Conservation (phyloP, 2,113 vertebrate genomes). For the Indicator indicator region DNA sequence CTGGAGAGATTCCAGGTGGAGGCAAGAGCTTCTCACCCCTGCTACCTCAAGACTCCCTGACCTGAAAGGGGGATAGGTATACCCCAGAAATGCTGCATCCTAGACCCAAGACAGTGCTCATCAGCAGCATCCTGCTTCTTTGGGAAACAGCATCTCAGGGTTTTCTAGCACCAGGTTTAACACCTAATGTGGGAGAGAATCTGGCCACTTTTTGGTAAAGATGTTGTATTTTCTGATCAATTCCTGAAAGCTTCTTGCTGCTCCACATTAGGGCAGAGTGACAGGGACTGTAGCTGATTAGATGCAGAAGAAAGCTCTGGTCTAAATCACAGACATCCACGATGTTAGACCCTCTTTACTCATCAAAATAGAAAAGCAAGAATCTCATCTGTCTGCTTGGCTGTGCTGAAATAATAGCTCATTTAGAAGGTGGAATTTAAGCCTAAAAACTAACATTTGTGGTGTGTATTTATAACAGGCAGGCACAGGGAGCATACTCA, state of each 20-base stretch:
- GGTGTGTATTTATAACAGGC: constrained; percentile 6
- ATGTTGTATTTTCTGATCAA: background rate
- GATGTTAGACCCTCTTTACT: constrained; percentile 11
- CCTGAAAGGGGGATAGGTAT: background rate
- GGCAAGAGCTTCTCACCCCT: background rate
- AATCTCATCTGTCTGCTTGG: constrained; percentile 6
- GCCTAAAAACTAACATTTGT: constrained; percentile 37
- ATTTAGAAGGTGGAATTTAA: constrained; percentile 35
- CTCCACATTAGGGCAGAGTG: background rate
- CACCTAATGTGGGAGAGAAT: background rate
- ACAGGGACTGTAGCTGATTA: background rate
- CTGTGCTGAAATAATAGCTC: constrained; percentile 40
- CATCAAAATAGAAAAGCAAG: constrained; percentile 12
- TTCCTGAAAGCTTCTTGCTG: background rate
- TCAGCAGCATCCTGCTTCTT: background rate
- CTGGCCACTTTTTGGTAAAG: background rate
- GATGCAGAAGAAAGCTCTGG: background rate
- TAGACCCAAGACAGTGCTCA: background rate
- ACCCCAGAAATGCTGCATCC: background rate
- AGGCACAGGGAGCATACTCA: background rate
- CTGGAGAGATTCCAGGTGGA: background rate
- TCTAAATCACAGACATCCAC: constrained; percentile 13
- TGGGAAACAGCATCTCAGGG: background rate
- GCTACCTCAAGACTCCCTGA: background rate
- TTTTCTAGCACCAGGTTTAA: background rate